phyloP scores from a whole-genome alignment of 2,113 vertebrate genomes.

The Ciconia boyciana region DNA sequence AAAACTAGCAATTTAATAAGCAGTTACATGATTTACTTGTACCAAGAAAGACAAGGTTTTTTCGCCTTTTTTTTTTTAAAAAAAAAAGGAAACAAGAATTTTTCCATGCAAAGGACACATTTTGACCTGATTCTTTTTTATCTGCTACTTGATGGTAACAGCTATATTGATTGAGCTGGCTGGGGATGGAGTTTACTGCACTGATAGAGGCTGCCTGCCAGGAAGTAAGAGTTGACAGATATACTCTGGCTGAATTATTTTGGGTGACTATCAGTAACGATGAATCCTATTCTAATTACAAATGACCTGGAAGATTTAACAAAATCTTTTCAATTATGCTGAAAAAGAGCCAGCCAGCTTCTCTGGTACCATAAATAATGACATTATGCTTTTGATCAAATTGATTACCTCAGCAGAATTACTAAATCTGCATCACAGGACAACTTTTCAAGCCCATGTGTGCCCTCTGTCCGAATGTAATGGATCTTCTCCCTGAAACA shows the following conservation, averaged over 20 bases:
- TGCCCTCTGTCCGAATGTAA: conserved; percentile 94
- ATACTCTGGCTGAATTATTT: neutral
- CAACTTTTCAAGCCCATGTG: conserved; percentile 91
- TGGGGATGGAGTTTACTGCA: neutral
- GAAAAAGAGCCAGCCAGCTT: neutral
- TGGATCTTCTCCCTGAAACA: conserved; percentile 94
- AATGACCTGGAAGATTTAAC: neutral
- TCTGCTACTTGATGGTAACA: neutral
- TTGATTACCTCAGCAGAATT: conserved; percentile 90
- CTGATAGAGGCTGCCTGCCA: neutral
- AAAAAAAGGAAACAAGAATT: neutral
- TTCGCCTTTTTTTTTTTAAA: neutral
- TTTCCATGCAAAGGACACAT: neutral
- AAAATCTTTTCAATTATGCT: neutral
- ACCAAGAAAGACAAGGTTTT: neutral
- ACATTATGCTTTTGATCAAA: neutral
- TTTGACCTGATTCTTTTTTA: neutral
- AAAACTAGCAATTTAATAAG: neutral
- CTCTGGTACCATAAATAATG: neutral
- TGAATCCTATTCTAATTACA: neutral
- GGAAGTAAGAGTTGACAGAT: neutral
- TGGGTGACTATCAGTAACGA: neutral
- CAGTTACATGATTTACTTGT: neutral
- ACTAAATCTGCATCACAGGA: conserved; percentile 98
- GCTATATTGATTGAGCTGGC: neutral